phyloP scores from a whole-genome alignment of 1,140 invertebrate genomes.

The Bombus sibiricus region DNA sequence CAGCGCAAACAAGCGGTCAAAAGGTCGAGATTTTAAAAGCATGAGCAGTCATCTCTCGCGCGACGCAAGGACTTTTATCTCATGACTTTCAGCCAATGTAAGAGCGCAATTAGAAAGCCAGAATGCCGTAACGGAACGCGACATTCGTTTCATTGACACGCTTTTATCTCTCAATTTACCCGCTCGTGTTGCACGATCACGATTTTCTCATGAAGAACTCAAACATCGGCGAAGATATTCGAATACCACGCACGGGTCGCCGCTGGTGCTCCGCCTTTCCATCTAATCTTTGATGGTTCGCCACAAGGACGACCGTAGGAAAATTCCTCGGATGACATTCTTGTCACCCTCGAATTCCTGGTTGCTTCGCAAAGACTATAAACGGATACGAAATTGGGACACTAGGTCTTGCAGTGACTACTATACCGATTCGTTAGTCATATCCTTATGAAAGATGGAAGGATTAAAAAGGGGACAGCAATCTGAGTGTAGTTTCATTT shows the following conservation, averaged over 20 bases:
- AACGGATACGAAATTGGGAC: conserved; percentile 21
- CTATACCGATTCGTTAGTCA: conserved; percentile 14
- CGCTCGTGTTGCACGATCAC: background rate
- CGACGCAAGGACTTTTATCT: background rate
- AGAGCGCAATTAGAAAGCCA: conserved; percentile 4
- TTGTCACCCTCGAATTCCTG: conserved; percentile 37
- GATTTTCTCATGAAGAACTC: background rate
- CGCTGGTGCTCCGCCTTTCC: conserved; percentile 19
- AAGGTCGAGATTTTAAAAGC: background rate
- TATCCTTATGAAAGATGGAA: background rate
- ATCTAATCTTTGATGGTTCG: background rate
- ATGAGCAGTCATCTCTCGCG: background rate
- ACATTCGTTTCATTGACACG: conserved; percentile 1
- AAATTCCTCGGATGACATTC: conserved; percentile 54
- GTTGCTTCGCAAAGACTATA: background rate
- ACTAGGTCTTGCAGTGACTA: background rate
- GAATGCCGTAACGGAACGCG: background rate
- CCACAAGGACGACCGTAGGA: conserved; percentile 32
- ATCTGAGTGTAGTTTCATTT: background rate
- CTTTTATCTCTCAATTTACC: conserved; percentile 25
- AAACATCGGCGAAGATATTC: background rate
- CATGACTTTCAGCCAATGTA: background rate
- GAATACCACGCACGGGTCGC: background rate
- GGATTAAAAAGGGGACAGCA: background rate
- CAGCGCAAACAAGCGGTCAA: background rate